Evolutionary conservation across 2,113 vertebrate genomes (phyloP).

Genomic region (Trematocara marginatum): DNA sequence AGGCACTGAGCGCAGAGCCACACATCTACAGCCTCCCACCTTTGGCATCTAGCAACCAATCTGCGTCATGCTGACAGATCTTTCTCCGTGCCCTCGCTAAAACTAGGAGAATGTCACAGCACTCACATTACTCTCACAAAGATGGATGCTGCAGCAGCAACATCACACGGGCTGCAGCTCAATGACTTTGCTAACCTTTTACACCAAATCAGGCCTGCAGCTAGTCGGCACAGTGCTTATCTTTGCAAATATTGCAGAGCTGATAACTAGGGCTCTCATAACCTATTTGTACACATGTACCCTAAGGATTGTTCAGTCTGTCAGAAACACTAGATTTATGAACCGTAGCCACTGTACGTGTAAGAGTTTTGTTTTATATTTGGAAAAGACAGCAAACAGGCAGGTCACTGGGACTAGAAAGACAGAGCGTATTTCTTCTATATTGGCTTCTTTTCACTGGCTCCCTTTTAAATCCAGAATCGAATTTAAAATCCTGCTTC

Average conservation of each 20-base stretch:
- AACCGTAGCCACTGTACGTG: constrained; percentile 1
- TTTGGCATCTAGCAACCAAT: constrained; percentile 50
- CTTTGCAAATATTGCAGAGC: constrained; percentile 48
- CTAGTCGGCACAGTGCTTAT: constrained; percentile 54
- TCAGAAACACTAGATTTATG: constrained; percentile 33
- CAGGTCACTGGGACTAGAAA: background rate
- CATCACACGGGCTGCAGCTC: constrained; percentile 29
- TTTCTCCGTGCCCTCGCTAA: constrained; percentile 48
- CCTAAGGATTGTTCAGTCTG: constrained; percentile 38
- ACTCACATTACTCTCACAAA: constrained; percentile 51
- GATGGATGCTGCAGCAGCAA: constrained; percentile 41
- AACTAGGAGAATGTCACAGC: constrained; percentile 59
- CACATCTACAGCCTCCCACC: constrained; percentile 33
- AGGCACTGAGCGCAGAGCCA: constrained; percentile 43
- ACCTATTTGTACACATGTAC: constrained; percentile 47
- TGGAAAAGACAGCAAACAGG: constrained; percentile 33
- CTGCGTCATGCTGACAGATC: constrained; percentile 60
- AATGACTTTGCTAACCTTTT: constrained; percentile 61
- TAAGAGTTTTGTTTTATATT: constrained; percentile 29
- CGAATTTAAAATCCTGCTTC: accelerated
- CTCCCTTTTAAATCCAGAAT: background rate
- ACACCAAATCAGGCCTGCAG: constrained; percentile 36
- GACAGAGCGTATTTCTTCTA: background rate
- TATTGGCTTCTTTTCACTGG: background rate
- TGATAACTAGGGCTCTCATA: constrained; percentile 50